Evolutionary conservation across 2,113 vertebrate species (phyloP).

Genomic region (Oryzias melastigma): DNA sequence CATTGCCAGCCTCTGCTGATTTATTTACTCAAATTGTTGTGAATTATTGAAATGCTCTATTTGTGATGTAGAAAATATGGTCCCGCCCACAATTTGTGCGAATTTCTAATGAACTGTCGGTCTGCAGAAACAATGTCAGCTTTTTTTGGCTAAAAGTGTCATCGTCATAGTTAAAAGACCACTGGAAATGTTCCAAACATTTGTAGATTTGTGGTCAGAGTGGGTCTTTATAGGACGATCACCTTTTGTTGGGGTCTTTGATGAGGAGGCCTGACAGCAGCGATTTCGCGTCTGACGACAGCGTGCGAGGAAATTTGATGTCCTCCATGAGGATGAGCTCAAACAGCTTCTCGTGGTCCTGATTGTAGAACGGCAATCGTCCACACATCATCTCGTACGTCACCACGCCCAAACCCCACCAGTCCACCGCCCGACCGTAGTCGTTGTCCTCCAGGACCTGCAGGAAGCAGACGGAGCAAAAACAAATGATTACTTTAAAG

Average conservation of each 20-base stretch:
- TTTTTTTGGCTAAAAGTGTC: too few relatives aligned
- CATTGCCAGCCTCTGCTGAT: too few relatives aligned
- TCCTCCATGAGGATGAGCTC: constrained; percentile 98
- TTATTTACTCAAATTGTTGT: too few relatives aligned
- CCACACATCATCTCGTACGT: constrained; percentile 99
- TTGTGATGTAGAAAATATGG: too few relatives aligned
- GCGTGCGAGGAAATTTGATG: constrained; percentile 96
- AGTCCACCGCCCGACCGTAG: constrained; percentile 95
- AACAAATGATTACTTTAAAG: constrained; percentile 11
- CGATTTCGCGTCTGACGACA: constrained; percentile 94
- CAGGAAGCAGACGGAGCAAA: not conserved
- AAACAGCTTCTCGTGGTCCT: constrained; percentile 97
- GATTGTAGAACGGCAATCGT: constrained; percentile 95
- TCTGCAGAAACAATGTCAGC: too few relatives aligned
- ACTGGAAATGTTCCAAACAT: too few relatives aligned
- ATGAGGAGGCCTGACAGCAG: constrained; percentile 95
- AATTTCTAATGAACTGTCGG: too few relatives aligned
- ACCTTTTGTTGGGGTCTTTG: constrained; percentile 98
- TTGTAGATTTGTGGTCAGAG: too few relatives aligned
- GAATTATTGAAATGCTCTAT: too few relatives aligned
- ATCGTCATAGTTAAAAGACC: too few relatives aligned
- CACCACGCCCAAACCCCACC: constrained; percentile 97
- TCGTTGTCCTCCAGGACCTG: constrained; percentile 97
- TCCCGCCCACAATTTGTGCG: too few relatives aligned
- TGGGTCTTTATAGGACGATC: not conserved